Evolutionary conservation across 2,888 invertebrate genomes (phyloP), one percentile per base, ranked within the genome.

Genomic region (Podotricha telesiphe): DNA sequence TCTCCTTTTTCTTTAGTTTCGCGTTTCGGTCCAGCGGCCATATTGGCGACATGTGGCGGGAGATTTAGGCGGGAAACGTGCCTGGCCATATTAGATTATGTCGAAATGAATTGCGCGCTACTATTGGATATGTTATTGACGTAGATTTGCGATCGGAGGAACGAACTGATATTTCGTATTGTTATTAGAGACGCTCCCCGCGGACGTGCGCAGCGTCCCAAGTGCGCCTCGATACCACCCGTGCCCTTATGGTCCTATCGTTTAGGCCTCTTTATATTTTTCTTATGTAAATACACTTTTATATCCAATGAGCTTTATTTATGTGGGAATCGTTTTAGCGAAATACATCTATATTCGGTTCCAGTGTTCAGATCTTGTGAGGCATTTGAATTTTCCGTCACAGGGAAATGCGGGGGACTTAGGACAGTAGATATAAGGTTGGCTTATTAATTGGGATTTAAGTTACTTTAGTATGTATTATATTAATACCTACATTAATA

Each of bases 81-180:
- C 89, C 86, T 89, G 82, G 88, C 89, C 88, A 88, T 91, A 92
- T 91, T 88, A 91, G 91, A 91, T 92, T 91, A 92, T 91, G 92
- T 90, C 89, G 92, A 88, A 93, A 92, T 92, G 93, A 92, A 93
- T 92, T 91, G 93, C 81, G 81, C 82, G 80, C 91, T 89, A 90
- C 91, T 92, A 93, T 92, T 91, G 92, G 92, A 93, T 93, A 91
- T 93, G 93, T 92, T 93, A 93, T 93, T 91, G 93, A 92, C 91
- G 88, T 91, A 92, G 91, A 93, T 93, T 93, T 93, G 92, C 93
- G 93, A 93, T 90, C 91, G 89, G 82, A 92, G 89, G 89, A 93
- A 93, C 92, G 93, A 93, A 93, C 93, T 93, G 92, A 93, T 93
- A 93, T 93, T 93, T 91, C 85, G 89, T 93, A 93, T 93, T 92